Evolutionary conservation across 2,888 invertebrate species (phyloP), one percentile per base, ranked within the genome.

Genomic region (Eretmocerus hayati): DNA sequence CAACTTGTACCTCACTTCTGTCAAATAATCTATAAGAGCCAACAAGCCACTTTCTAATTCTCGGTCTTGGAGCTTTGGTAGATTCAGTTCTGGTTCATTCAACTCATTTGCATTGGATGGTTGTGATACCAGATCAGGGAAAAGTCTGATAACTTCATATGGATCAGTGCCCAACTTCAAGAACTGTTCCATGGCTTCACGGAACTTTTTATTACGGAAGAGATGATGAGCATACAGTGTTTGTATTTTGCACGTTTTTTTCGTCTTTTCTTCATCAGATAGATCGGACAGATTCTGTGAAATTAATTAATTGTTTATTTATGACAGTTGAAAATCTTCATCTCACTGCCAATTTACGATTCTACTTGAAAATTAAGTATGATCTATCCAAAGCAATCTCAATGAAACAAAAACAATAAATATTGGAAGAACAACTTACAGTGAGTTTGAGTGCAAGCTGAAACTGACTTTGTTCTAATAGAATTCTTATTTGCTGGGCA

Each of bases 161-260:
- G 96, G 94, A 74, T 97, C 95, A 4, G 92, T 94, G 59, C 87
- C 86, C 1, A 96, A 76, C 66, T 89, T 86, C 4, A 85, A 76
- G 71, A 97, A 97, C 64, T 94, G 85, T 46, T 83, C 81, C 89
- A 99, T 92, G 1, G 97, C 90, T 58, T 89, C 87, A 9, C 85
- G 78, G 67, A 91, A 99, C 59, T 87, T 80, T 66, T 89, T 90
- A 63, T 87, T 87, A 45, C 85, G 83, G 71, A 99, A 99, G 9
- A 96, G 74, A 67, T 96, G 88, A 62, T 91, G 83, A 0, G 97
- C 99, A 67, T 87, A 84, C 0, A 91, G 76, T 53, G 89, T 90
- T 71, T 92, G 90, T 59, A 99, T 96, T 63, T 91, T 85, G 53
- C 86, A 84, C 44, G 88, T 83, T 59, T 85, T 87, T 59, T 86